A percentile compares a stretch with the other conserved stretches of the same genome.
Evolutionary conservation across 2,888 invertebrate species (phyloP).

Genomic region (Allygus modestus): DNA sequence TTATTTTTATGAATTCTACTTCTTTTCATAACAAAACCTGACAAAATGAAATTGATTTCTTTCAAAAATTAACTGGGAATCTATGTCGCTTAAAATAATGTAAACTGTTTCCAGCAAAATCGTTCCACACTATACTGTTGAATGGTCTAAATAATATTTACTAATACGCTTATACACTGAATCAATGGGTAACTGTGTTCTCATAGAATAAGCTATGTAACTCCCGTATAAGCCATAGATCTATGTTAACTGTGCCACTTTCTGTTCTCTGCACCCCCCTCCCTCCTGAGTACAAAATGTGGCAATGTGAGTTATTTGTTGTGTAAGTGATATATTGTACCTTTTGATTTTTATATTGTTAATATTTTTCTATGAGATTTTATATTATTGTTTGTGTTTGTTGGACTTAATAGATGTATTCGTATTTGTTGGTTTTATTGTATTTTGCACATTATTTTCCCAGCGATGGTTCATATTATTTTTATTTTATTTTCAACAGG

Average conservation of each 20-base stretch:
- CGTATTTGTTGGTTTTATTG: constrained; percentile 7
- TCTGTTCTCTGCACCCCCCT: constrained; percentile 40
- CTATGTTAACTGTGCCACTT: constrained; percentile 51
- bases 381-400: constrained; percentile 19
- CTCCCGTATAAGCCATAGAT: constrained; percentile 27
- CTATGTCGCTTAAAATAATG: too few species aligned
- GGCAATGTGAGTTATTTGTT: constrained; percentile 49
- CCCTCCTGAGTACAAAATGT: constrained; percentile 39
- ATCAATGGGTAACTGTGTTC: constrained; percentile 57
- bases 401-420: constrained; percentile 32
- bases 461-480: constrained; percentile 1
- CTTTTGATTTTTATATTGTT: constrained; percentile 18
- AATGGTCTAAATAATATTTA: constrained; percentile 59
- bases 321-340: constrained; percentile 22
- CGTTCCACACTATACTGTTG: constrained; percentile 49
- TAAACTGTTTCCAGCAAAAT: constrained; percentile 48
- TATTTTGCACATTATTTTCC: constrained; percentile 15
- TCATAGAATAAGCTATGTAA: constrained; percentile 40
- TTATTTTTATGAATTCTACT: too few species aligned
- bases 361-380: constrained; percentile 52
- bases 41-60: too few species aligned
- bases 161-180: constrained; percentile 56
- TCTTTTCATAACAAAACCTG: too few species aligned
- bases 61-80: too few species aligned
- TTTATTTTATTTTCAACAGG: too few species aligned